Evolutionary conservation across 2,797 vertebrate genomes (phyloP).

Genomic region (Spinibarbus caldwelli): DNA sequence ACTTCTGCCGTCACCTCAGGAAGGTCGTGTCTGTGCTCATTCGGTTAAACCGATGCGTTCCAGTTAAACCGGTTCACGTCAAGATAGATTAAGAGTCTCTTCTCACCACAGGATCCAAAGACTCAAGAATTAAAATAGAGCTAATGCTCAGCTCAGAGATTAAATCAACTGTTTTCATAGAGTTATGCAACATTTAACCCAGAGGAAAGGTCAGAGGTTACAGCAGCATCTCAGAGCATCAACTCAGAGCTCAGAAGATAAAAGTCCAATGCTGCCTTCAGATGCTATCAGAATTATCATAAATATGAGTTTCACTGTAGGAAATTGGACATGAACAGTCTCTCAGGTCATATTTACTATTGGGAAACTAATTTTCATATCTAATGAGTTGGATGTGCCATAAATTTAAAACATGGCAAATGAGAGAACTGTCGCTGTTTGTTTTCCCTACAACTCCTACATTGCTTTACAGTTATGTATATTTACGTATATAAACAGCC

Average conservation of each 20-base stretch:
- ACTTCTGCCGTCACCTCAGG: not conserved
- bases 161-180: not conserved
- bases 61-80: conserved; percentile 3
- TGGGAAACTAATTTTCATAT: not conserved
- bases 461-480: too few species aligned
- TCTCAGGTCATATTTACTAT: not conserved
- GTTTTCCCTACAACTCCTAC: too few species aligned
- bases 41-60: not conserved
- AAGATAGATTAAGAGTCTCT: not conserved
- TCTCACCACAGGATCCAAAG: not conserved
- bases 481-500: not conserved
- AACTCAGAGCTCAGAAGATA: too few species aligned
- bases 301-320: too few species aligned
- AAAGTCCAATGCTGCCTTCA: not conserved
- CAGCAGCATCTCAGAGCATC: too few species aligned
- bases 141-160: conserved; percentile 1
- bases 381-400: not conserved
- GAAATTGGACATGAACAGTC: not conserved
- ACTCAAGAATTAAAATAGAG: conserved; percentile 38
- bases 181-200: conserved; percentile 39
- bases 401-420: not conserved
- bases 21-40: not conserved
- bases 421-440: not conserved
- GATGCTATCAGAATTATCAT: too few species aligned
- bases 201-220: not conserved